Conservation (phyloP, 2,113 vertebrate genomes). For the Vireo altiloquus region DNA sequence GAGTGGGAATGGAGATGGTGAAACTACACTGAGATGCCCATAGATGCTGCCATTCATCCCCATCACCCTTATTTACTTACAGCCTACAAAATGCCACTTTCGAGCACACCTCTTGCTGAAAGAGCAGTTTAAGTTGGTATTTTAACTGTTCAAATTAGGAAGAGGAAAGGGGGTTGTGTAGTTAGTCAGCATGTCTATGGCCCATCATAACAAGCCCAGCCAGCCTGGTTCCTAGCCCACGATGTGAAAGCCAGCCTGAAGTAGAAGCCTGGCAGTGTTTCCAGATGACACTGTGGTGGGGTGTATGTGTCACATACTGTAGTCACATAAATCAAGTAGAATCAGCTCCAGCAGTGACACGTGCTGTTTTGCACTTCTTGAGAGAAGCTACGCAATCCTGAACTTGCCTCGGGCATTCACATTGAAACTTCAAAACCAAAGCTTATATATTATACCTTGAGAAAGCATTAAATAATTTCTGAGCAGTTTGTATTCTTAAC, state of each 20-base stretch:
- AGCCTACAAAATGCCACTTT: not conserved
- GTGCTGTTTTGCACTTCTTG: not conserved
- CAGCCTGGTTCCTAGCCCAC: not conserved
- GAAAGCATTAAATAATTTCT: not conserved
- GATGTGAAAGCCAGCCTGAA: not conserved
- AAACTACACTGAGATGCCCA: not conserved
- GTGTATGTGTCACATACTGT: accelerated
- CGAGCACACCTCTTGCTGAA: not conserved
- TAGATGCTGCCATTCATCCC: not conserved
- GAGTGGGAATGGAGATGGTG: not conserved
- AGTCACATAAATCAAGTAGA: not conserved
- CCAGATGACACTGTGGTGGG: not conserved
- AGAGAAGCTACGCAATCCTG: not conserved
- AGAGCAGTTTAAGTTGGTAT: not conserved
- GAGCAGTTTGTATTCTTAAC: not conserved
- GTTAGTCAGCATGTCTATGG: accelerated
- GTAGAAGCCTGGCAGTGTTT: not conserved
- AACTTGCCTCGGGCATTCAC: not conserved
- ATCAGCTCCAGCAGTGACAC: not conserved
- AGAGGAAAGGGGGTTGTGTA: not conserved
- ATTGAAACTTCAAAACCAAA: not conserved
- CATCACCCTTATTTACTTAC: not conserved
- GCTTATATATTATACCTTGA: accelerated
- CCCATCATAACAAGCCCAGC: not conserved
- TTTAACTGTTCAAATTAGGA: not conserved